A percentile compares a stretch with the other conserved stretches of the same genome.
These are phyloP conservation scores for Melanotaenia nigrans DNA, from an alignment of 2,797 vertebrate species.

Conservation along the genomic window DNA sequence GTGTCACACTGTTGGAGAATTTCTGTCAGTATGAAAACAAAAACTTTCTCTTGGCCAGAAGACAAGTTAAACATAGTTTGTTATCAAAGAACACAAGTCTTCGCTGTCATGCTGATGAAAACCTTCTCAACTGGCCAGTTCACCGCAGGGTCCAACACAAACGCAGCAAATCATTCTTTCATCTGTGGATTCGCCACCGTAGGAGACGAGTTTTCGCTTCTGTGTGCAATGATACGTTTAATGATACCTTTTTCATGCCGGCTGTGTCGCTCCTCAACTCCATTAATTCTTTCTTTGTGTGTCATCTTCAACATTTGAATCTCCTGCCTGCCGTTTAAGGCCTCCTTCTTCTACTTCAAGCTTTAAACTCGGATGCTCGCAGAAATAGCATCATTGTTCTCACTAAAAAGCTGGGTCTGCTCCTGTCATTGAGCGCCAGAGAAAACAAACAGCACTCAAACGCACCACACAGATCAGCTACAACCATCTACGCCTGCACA, in stretches of 20 bases:
- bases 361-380: neutral
- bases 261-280: neutral
- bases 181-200: neutral
- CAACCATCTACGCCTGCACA: neutral
- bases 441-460: neutral
- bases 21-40: slow-evolving; percentile 49
- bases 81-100: slow-evolving; percentile 50
- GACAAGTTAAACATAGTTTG: slow-evolving; percentile 54
- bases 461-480: neutral
- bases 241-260: neutral
- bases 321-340: neutral
- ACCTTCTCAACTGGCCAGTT: slow-evolving; percentile 17
- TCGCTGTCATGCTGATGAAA: slow-evolving; percentile 34
- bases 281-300: slow-evolving; percentile 28
- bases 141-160: slow-evolving; percentile 11
- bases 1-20: slow-evolving; percentile 10
- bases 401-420: neutral
- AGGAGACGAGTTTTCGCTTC: slow-evolving; percentile 8
- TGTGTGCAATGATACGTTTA: neutral
- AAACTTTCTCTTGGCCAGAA: slow-evolving; percentile 52
- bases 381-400: slow-evolving; percentile 17
- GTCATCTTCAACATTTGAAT: slow-evolving; percentile 2
- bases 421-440: neutral
- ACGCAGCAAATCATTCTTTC: slow-evolving; percentile 15
- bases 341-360: slow-evolving; percentile 17